Evolutionary conservation across 2,888 invertebrate genomes (phyloP).

Genomic region (Scaptodrosophila latifasciaeformis): DNA sequence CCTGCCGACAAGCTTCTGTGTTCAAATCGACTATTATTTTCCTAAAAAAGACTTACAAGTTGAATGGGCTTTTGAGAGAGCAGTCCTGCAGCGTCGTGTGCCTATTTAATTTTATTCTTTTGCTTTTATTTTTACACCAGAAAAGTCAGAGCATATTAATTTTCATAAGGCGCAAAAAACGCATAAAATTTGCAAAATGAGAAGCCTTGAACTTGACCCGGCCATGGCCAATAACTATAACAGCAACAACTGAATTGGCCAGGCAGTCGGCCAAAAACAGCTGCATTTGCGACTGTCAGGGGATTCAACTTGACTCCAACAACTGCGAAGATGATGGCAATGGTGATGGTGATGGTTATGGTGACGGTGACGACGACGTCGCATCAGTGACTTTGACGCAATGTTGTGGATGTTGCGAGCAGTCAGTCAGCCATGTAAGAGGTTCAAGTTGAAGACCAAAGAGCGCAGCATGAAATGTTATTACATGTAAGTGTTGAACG

Average conservation of each 20-base stretch:
- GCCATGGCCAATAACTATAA: constrained; percentile 57
- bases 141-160: constrained; percentile 28
- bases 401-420: constrained; percentile 8
- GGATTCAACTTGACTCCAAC: constrained; percentile 30
- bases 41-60: too few relatives aligned
- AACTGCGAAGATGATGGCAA: not conserved
- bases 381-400: constrained; percentile 10
- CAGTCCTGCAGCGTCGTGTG: too few relatives aligned
- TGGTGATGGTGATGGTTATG: constrained; percentile 43
- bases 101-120: too few relatives aligned
- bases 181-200: constrained; percentile 59
- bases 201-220: constrained; percentile 66
- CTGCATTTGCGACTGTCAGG: constrained; percentile 32
- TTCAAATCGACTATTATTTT: not conserved
- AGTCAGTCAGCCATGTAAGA: constrained; percentile 54
- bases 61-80: too few relatives aligned
- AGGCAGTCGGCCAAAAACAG: not conserved
- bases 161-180: constrained; percentile 37
- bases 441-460: constrained; percentile 54
- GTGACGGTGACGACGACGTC: constrained; percentile 59
- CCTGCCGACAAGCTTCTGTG: not conserved
- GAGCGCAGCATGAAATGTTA: constrained; percentile 58
- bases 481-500: constrained; percentile 39
- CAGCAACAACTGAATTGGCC: constrained; percentile 30
- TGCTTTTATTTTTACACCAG: too few relatives aligned